Evolutionary conservation across 2,888 invertebrate species (phyloP).

Genomic region (Pristionchus arcanus): DNA sequence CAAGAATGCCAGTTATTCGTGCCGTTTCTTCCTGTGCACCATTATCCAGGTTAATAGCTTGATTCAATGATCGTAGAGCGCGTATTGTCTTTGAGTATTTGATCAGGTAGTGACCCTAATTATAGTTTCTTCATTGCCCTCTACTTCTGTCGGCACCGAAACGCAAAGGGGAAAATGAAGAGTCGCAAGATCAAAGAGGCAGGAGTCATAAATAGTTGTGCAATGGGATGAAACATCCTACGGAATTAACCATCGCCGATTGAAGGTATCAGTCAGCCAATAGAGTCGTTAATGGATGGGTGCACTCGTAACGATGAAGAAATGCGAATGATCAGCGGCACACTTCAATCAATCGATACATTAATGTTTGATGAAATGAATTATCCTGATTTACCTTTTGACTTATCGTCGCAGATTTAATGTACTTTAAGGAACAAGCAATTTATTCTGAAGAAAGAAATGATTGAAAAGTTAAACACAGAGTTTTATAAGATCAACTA

Average conservation of each 20-base stretch:
- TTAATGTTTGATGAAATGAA: background rate
- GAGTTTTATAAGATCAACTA: no score
- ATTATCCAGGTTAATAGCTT: background rate
- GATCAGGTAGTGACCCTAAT: background rate
- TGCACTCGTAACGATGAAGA: background rate
- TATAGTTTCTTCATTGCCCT: background rate
- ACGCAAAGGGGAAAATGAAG: background rate
- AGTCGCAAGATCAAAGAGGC: slow-evolving; percentile 19
- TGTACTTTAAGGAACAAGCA: no score
- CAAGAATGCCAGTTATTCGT: no score
- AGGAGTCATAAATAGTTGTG: background rate
- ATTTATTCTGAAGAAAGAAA: no score
- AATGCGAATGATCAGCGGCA: background rate
- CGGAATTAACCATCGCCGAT: background rate
- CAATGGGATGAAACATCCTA: background rate
- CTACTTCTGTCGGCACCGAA: background rate
- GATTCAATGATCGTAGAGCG: background rate
- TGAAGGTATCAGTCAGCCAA: background rate
- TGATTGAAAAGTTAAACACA: no score
- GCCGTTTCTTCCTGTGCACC: no score
- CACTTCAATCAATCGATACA: background rate
- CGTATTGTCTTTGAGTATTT: background rate
- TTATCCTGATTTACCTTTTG: no score
- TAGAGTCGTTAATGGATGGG: background rate
- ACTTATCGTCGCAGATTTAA: no score